Percentiles rank a stretch among this genome's conserved stretches.
Evolutionary conservation across 2,888 invertebrate species (phyloP).

Genomic region (Rhodophaea formosa): DNA sequence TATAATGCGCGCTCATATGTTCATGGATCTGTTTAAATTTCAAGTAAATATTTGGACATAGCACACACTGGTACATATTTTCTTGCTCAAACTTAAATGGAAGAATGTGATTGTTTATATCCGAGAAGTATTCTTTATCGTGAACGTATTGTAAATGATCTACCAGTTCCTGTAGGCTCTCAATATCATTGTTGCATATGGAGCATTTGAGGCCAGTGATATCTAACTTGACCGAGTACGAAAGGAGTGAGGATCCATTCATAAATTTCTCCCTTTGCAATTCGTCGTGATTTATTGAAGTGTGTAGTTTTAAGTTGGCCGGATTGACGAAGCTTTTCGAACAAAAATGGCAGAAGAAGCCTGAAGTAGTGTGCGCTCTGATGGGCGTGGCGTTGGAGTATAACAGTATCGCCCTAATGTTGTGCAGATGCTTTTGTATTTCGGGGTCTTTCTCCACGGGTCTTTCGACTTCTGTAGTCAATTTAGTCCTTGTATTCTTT

Average conservation of each 20-base stretch:
- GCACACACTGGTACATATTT: conserved; percentile 32
- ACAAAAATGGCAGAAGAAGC: conserved; percentile 54
- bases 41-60: conserved; percentile 34
- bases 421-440: conserved; percentile 42
- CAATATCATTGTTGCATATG: conserved; percentile 31
- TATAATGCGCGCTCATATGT: conserved; percentile 47
- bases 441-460: conserved; percentile 12
- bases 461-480: too few relatives aligned
- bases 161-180: conserved; percentile 34
- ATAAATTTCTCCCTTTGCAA: conserved; percentile 37
- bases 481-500: background rate
- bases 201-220: conserved; percentile 45
- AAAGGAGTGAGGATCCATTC: conserved; percentile 31
- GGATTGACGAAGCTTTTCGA: conserved; percentile 36
- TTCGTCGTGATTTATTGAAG: conserved; percentile 40
- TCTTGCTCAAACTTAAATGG: conserved; percentile 46
- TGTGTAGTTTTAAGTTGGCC: conserved; percentile 50
- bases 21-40: conserved; percentile 40
- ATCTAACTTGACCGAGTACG: conserved; percentile 50
- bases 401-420: conserved; percentile 45
- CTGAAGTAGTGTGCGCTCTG: conserved; percentile 38
- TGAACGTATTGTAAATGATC: conserved; percentile 36
- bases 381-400: conserved; percentile 60
- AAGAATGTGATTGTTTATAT: conserved; percentile 44
- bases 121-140: conserved; percentile 32